Evolutionary conservation across 2,888 invertebrate species (phyloP).

Genomic region (Margaritifera margaritifera): DNA sequence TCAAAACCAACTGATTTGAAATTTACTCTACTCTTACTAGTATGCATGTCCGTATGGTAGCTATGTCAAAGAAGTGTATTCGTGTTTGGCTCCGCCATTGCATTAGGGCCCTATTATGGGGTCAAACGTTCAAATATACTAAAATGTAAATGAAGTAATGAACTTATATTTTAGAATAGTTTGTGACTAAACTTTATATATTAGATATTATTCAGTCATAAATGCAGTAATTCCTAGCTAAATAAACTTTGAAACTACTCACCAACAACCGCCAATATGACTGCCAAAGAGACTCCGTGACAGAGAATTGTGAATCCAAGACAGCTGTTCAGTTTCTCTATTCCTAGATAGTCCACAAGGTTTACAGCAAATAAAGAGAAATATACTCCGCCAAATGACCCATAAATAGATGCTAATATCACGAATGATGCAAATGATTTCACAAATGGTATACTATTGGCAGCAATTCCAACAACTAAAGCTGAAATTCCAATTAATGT

Average conservation of each 20-base stretch:
- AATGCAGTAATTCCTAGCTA: no score
- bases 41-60: no score
- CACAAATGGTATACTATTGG: slow-evolving; percentile 14
- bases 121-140: no score
- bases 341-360: slow-evolving; percentile 16
- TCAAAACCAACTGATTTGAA: no score
- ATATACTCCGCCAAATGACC: slow-evolving; percentile 17
- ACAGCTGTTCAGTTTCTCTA: slow-evolving; percentile 14
- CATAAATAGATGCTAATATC: slow-evolving; percentile 12
- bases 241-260: background rate
- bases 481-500: slow-evolving; percentile 14
- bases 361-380: slow-evolving; percentile 16
- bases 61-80: no score
- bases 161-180: no score
- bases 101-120: no score
- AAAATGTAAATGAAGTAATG: no score
- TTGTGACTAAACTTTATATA: no score
- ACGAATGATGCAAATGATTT: slow-evolving; percentile 14
- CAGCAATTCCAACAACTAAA: slow-evolving; percentile 10
- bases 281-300: slow-evolving; percentile 13
- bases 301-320: slow-evolving; percentile 20
- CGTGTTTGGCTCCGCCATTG: no score
- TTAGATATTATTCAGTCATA: no score
- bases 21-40: no score
- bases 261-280: slow-evolving; percentile 18